Percentiles rank a stretch among this genome's conserved stretches.
Conservation (phyloP, 2,113 vertebrate genomes). For the Zapus hudsonius region DNA sequence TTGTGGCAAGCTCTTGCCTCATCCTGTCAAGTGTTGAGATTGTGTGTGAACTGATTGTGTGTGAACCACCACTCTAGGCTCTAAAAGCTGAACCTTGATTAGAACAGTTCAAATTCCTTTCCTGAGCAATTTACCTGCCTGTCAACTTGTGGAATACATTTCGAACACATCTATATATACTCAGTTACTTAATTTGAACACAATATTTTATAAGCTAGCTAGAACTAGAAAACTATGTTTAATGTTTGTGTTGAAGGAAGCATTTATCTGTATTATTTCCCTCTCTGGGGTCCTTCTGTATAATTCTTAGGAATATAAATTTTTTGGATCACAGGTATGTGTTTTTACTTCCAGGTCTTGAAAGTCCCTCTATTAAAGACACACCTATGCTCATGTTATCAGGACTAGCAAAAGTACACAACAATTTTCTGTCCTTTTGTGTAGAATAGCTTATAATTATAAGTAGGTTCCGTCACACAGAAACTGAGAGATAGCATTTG, state of each 20-base stretch:
- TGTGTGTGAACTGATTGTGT: too few relatives aligned
- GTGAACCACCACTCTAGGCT: background rate
- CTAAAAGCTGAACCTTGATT: conserved; percentile 54
- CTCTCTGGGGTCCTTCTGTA: background rate
- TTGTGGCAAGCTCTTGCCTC: background rate
- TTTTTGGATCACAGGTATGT: background rate
- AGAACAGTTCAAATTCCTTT: conserved; percentile 33
- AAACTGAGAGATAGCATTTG: background rate
- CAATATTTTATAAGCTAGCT: conserved; percentile 20
- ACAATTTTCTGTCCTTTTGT: background rate
- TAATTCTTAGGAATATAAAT: conserved; percentile 55
- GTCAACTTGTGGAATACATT: background rate
- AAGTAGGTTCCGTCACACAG: background rate
- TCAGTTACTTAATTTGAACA: conserved; percentile 61
- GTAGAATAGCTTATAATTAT: background rate
- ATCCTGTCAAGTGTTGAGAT: background rate
- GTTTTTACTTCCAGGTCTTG: conserved; percentile 25
- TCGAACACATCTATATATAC: conserved; percentile 26
- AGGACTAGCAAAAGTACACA: background rate
- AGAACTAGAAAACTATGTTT: conserved; percentile 43
- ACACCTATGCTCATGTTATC: background rate
- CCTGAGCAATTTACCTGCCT: conserved; percentile 7
- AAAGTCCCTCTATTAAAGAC: conserved; percentile 1
- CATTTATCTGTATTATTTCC: conserved; percentile 49
- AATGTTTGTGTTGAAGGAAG: conserved; percentile 32